A percentile compares a stretch with the other conserved stretches of the same genome.
Evolutionary conservation across 2,888 invertebrate species (phyloP).

Genomic region (Tryphoninae sp.): DNA sequence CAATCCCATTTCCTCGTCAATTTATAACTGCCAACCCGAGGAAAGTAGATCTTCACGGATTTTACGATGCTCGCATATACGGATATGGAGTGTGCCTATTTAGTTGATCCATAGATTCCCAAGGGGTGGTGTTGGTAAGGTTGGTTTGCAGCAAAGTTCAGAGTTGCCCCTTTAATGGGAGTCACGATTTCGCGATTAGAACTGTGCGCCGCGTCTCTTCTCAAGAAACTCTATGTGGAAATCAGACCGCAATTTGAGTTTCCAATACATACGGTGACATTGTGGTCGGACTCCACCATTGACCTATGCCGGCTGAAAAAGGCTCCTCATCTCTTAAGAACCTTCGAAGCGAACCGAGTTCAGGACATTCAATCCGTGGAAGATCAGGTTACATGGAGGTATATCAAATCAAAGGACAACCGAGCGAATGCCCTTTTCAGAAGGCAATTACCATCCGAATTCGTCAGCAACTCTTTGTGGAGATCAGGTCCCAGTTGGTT

Average conservation of each 20-base stretch:
- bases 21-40: conserved; percentile 17
- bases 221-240: conserved; percentile 26
- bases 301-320: conserved; percentile 59
- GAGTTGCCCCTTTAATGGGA: conserved; percentile 53
- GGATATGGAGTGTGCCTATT: conserved; percentile 65
- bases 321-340: conserved; percentile 53
- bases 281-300: conserved; percentile 63
- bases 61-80: conserved; percentile 58
- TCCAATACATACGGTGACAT: neutral
- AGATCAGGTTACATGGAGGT: too few relatives aligned
- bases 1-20: conserved; percentile 35
- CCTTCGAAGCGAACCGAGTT: conserved; percentile 59
- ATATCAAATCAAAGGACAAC: too few relatives aligned
- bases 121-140: conserved; percentile 8
- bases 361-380: too few relatives aligned
- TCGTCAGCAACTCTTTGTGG: too few relatives aligned
- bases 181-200: conserved; percentile 57
- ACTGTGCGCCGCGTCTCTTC: conserved; percentile 55
- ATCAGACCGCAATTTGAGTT: conserved; percentile 9
- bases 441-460: too few relatives aligned
- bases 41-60: conserved; percentile 58
- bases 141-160: conserved; percentile 55
- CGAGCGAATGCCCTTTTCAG: too few relatives aligned
- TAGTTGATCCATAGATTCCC: conserved; percentile 45
- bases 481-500: too few relatives aligned